Base-by-base conservation (phyloP, 64 coral and sea anemone genomes). In the Montipora efflorescens region DNA sequence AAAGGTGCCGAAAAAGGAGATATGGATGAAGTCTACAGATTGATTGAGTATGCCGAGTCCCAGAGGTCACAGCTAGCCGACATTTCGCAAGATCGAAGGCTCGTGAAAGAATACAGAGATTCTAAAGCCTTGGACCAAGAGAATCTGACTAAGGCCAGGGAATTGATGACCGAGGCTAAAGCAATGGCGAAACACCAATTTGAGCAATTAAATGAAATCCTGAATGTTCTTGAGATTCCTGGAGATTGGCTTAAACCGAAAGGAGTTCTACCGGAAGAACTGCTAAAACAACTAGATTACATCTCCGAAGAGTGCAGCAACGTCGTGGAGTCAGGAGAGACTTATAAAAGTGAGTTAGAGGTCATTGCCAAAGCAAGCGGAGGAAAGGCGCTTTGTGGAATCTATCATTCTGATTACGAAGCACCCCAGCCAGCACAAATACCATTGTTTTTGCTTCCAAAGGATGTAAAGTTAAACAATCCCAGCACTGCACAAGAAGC, bases 151-250 rank as follows among this genome's bases (percentile, higher is more conserved):
- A 67, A 95, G 51, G 87, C 93, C 10, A 90, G 45, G 46, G 69
- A 4, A 8, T 22, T 95, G 5, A 85, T 95, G 93, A 77, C 84
- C 3, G 87, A 95, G 18, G 93, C 93, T 75, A 84, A 90, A 78
- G 75, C 57, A 5, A 77, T 71, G 51, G 93, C 87, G 51, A 83
- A 12, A 75, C 8, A 79, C 7, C 7, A 90, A 13, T 74, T 68
- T 22, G 87, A 48, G 9, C 14, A n/a, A 84, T 79, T 95, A 57
- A 11, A 18, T 21, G 80, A 90, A 51, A 67, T 95, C 3, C 20
- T 5, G 3, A 83, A 86, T 43, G 48, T 76, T 5, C 70, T 95
- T 67, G 58, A 95, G 28, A 88, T 95, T 5, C 87, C 93, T 36
- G 6, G 79, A 2, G 87, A 95, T 55, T 95, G 93, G 93, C 44